phyloP scores from a whole-genome alignment of 1,140 invertebrate species.

The Maniola jurtina region DNA sequence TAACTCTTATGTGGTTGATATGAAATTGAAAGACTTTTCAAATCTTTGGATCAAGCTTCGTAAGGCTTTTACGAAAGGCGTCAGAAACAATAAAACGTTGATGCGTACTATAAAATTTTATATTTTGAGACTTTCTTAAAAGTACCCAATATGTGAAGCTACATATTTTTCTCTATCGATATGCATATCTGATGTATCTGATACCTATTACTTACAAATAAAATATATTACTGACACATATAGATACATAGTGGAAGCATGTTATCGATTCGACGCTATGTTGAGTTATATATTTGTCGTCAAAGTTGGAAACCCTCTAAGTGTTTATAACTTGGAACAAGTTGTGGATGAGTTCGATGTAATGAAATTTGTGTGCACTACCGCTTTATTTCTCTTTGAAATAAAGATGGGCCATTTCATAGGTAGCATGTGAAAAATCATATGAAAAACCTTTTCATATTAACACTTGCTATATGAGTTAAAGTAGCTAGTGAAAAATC shows the following conservation, averaged over 20 bases:
- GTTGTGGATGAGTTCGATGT: conserved; percentile 17
- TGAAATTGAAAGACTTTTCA: conserved; percentile 35
- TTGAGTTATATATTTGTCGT: conserved; percentile 1
- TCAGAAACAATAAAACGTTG: conserved; percentile 26
- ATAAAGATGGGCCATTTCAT: no score
- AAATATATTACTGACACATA: not conserved
- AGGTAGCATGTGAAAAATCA: no score
- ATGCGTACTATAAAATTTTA: conserved; percentile 18
- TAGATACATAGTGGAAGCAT: not conserved
- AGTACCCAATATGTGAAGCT: no score
- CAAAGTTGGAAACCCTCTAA: conserved; percentile 21
- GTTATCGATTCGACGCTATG: conserved; percentile 42
- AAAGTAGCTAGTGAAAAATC: no score
- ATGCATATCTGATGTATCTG: no score
- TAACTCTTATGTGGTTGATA: conserved; percentile 27
- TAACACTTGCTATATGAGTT: no score
- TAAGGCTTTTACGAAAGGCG: conserved; percentile 13
- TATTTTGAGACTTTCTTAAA: not conserved
- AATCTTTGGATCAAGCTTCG: conserved; percentile 10
- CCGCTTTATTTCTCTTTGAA: conserved; percentile 18
- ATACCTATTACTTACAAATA: no score
- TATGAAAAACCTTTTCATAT: no score
- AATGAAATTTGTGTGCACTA: conserved; percentile 26
- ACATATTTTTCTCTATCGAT: no score
- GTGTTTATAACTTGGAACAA: conserved; percentile 27